Evolutionary conservation across 2,888 invertebrate species (phyloP).

Genomic region (Diaprepes abbreviatus): DNA sequence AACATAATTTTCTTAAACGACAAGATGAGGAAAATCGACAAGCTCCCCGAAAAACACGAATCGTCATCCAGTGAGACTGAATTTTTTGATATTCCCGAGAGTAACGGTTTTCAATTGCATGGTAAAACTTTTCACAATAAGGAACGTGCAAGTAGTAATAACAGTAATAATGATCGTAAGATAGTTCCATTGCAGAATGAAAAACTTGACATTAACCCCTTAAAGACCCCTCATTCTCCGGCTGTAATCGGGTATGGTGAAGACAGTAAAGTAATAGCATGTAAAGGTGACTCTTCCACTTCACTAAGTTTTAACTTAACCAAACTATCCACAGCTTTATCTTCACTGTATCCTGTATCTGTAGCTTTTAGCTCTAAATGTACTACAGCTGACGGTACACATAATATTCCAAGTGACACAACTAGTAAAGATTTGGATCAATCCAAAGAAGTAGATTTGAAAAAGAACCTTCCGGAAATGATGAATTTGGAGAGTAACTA

Average conservation of each 20-base stretch:
- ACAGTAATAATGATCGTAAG: constrained; percentile 26
- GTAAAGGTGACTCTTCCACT: constrained; percentile 37
- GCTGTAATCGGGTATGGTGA: constrained; percentile 27
- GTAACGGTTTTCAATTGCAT: constrained; percentile 55
- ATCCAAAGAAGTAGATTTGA: not conserved
- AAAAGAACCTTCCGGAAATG: not conserved
- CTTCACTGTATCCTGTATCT: constrained; percentile 28
- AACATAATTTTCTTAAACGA: constrained; percentile 60
- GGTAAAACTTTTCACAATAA: constrained; percentile 47
- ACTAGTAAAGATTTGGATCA: not conserved
- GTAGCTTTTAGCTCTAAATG: not conserved
- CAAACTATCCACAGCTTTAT: constrained; percentile 40
- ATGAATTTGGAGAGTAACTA: constrained; percentile 10
- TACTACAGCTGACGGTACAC: not conserved
- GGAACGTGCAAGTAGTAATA: constrained; percentile 14
- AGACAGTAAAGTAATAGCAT: constrained; percentile 57
- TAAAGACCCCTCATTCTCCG: not conserved
- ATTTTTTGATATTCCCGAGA: constrained; percentile 62
- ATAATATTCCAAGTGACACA: not conserved
- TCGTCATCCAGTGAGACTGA: constrained; percentile 63
- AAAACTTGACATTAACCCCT: constrained; percentile 14
- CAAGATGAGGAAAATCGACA: constrained; percentile 52
- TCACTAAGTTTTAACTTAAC: constrained; percentile 40
- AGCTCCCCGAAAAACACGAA: constrained; percentile 52
- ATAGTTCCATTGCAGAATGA: constrained; percentile 2